These are phyloP conservation scores for Tragopan temminckii DNA, from an alignment of 2,797 vertebrate genomes.

Conservation along the genomic window DNA sequence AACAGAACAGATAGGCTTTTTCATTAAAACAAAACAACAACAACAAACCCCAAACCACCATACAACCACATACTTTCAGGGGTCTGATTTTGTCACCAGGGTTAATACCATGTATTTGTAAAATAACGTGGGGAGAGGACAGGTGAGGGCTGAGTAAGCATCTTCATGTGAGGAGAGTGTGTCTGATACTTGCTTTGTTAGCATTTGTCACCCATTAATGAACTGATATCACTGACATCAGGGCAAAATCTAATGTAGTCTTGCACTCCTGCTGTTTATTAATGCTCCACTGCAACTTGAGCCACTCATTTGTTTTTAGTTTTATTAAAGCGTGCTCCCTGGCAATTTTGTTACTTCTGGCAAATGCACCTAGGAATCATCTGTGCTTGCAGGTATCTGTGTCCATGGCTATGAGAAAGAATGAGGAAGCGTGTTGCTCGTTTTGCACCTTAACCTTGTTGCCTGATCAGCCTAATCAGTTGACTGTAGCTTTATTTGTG, in stretches of 20 bases:
- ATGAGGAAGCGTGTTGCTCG: not conserved
- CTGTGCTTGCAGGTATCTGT: not conserved
- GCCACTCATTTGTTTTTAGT: not conserved
- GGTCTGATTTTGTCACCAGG: not conserved
- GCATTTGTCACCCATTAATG: not conserved
- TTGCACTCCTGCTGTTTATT: not conserved
- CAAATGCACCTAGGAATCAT: not conserved
- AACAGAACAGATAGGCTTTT: not conserved
- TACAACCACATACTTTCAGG: not conserved
- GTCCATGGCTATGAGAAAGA: not conserved
- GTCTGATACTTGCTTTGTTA: not conserved
- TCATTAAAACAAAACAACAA: not conserved
- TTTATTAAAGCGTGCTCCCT: not conserved
- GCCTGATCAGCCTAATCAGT: not conserved
- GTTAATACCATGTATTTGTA: not conserved
- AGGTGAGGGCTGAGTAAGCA: not conserved
- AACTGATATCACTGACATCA: accelerated
- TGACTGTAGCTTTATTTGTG: not conserved
- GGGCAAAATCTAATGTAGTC: not conserved
- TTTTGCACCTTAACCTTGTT: not conserved
- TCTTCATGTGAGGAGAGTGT: accelerated
- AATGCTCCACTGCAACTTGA: not conserved
- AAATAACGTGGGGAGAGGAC: not conserved
- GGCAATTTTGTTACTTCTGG: not conserved
- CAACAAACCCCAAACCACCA: not conserved